A percentile compares a stretch with the other conserved stretches of the same genome.
These are phyloP conservation scores for Hippoglossus stenolepis DNA, from an alignment of 2,113 vertebrate genomes.

Conservation along the genomic window DNA sequence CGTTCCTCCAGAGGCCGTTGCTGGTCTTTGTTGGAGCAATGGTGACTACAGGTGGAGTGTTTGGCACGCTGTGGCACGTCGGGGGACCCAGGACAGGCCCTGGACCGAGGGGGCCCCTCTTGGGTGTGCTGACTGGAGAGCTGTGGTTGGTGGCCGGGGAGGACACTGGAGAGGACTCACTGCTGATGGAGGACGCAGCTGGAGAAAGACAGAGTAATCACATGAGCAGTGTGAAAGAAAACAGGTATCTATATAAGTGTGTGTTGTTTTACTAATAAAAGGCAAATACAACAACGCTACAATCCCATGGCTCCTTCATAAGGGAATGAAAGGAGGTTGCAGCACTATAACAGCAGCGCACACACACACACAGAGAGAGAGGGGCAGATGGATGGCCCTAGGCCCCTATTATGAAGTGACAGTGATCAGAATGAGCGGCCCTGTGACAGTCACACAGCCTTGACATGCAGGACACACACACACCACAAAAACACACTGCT, in stretches of 20 bases:
- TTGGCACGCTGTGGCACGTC: conserved; percentile 93
- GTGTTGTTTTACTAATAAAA: conserved; percentile 8
- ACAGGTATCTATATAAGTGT: not conserved
- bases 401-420: conserved; percentile 68
- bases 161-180: conserved; percentile 95
- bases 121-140: conserved; percentile 96
- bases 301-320: conserved; percentile 13
- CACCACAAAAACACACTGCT: conserved; percentile 18
- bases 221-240: conserved; percentile 11
- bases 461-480: conserved; percentile 43
- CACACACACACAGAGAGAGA: conserved; percentile 9
- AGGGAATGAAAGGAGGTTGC: conserved; percentile 20
- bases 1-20: conserved; percentile 96
- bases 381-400: conserved; percentile 65
- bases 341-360: conserved; percentile 29
- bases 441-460: conserved; percentile 57
- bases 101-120: conserved; percentile 95
- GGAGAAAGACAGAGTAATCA: conserved; percentile 31
- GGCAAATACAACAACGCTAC: conserved; percentile 19
- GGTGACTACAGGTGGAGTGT: conserved; percentile 97
- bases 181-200: conserved; percentile 96
- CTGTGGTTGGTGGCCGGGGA: conserved; percentile 98
- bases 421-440: conserved; percentile 69
- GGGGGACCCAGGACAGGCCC: conserved; percentile 94
- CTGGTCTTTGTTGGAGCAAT: conserved; percentile 98